Evolutionary conservation across 2,797 vertebrate species (phyloP), one percentile per base, ranked within the genome.

Genomic region (Anas bernieri): DNA sequence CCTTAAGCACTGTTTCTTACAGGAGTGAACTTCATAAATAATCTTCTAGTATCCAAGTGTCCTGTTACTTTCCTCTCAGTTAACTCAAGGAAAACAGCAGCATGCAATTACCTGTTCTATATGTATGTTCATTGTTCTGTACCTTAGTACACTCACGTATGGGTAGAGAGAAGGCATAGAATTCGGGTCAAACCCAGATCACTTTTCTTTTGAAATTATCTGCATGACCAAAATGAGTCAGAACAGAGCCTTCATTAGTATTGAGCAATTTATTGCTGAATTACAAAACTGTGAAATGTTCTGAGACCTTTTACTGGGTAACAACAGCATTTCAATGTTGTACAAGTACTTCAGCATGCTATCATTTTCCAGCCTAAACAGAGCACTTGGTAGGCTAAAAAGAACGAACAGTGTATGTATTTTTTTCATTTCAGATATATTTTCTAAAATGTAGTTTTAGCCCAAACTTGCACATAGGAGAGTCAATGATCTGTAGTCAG

Each of bases 171-270:
- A 90, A 82, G 31, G n/a, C 83, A 74, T 87, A 90, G 70, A 88
- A 93, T 91, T 55, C 93, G 39, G 64, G 91, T 89, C 64, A 92
- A 92, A 89, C 89, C 82, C 82, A 86, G 48, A 73, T 91, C 64
- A 48, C 73, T 91, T 76, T 43, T 79, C 88, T 83, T 94, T 93
- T 83, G 86, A 79, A 94, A 87, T 90, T 75, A 67, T 89, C 50
- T 91, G 43, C 52, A 31, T 69, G 54, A 86, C 79, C 94, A 83
- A 91, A 93, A 87, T 86, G 48, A 94, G 58, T 64, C 81, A 68
- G 78, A 92, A 93, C 59, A 92, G 80, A 91, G 46, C 80, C 61
- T 86, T 63, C 83, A 87, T 93, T 95, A 95, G 94, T 59, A 74
- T 74, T 45, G 52, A 94, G 61, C 54, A 74, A 56, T 74, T 90